Conservation (phyloP, 2,888 invertebrate species). For the Holacanthella duospinosa region DNA sequence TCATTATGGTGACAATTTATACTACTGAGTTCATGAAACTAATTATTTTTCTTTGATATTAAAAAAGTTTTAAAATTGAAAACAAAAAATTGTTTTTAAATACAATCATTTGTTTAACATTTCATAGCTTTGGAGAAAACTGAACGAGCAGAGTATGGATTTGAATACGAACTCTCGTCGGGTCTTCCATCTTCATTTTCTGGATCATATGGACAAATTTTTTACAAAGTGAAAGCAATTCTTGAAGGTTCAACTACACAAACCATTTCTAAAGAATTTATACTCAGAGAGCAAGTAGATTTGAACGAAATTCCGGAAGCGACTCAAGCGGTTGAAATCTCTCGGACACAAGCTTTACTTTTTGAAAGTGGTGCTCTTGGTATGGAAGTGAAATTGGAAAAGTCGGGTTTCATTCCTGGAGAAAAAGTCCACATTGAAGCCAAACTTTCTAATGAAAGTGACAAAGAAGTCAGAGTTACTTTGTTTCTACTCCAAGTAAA, state of each 20-base stretch:
- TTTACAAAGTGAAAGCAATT: background rate
- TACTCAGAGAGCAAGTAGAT: background rate
- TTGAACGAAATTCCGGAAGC: background rate
- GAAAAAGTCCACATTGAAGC: background rate
- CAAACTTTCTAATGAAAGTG: background rate
- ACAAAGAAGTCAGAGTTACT: background rate
- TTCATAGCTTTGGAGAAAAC: background rate
- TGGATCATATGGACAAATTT: background rate
- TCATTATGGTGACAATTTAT: too few relatives aligned
- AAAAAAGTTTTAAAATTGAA: too few relatives aligned
- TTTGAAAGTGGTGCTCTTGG: background rate
- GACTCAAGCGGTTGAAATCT: background rate
- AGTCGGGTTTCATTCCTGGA: background rate
- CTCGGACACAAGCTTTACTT: background rate
- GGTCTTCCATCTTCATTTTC: slow-evolving; percentile 2
- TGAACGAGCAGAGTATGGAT: background rate
- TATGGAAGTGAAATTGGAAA: background rate
- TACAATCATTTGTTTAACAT: background rate
- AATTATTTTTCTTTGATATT: too few relatives aligned
- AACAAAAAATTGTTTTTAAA: too few relatives aligned
- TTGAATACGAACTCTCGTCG: background rate
- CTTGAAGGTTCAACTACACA: background rate
- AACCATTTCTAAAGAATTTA: background rate
- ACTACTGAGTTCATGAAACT: too few relatives aligned
- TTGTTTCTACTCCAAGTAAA: background rate